Evolutionary conservation across 2,888 invertebrate genomes (phyloP), one percentile per base, ranked within the genome.

Genomic region (Metallyticus violacea): DNA sequence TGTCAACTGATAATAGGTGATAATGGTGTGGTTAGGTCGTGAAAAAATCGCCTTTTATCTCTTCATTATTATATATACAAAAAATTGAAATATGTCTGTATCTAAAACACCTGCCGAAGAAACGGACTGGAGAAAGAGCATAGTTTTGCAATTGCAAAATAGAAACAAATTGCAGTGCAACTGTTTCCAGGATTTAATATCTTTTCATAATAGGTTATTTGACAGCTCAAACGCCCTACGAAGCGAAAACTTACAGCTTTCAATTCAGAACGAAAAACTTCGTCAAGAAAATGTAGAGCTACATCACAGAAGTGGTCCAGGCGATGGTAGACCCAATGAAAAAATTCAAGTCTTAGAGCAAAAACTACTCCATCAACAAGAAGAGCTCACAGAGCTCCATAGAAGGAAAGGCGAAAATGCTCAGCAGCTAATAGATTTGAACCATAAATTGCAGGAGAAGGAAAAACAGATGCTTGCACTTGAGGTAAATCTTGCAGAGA

Each of bases 391-490:
- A 0, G 97, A 97, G 86, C 92, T 99, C 86, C 98, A 98, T 90
- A 94, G 97, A 89, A 94, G 97, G 86, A 95, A 97, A 91, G 97
- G 98, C 80, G 98, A 99, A 93, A 97, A 98, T 92, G 94, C 98
- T 2, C 98, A 99, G 91, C 96, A 97, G 93, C 97, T 99, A 89
- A 97, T 99, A 88, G 98, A 97, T 91, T 93, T 99, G 77, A 98
- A 97, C 92, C 94, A 95, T 89, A 95, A 94, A 92, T 93, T 98
- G 79, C 97, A 97, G 91, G 97, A 98, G 89, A 95, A 96, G 90
- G 97, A 97, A 89, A 97, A 96, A 90, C 93, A 95, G 88, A 91
- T 98, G 87, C 93, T 94, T 85, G 92, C 93, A 80, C 97, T 96
- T 92, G 97, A 97, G 91, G 91, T 94, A 85, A 94, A 62, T 3